Conservation (phyloP, 2,113 vertebrate genomes). For the Amphiprion percula region DNA sequence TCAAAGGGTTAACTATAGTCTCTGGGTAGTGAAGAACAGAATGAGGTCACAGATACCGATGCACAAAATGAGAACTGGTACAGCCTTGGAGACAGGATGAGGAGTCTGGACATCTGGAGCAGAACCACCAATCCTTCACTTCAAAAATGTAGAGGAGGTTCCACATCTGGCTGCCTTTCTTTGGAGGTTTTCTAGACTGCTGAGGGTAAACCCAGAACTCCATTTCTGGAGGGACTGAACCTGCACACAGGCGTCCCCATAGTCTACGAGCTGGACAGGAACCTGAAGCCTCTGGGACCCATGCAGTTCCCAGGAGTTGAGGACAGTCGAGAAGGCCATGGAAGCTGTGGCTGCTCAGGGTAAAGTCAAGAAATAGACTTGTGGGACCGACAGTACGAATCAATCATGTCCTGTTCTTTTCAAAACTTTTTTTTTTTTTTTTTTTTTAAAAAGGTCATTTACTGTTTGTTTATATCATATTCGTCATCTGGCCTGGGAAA, state of each 20-base stretch:
- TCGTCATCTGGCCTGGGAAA: too few species aligned
- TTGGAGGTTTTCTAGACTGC: too few species aligned
- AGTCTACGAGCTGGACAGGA: slow-evolving; percentile 95
- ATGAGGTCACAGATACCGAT: too few species aligned
- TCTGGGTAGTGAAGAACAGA: too few species aligned
- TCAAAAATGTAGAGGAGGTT: too few species aligned
- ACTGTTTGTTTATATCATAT: slow-evolving; percentile 10
- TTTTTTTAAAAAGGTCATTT: slow-evolving; percentile 25
- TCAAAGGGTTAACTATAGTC: too few species aligned
- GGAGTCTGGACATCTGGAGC: too few species aligned
- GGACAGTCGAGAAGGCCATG: slow-evolving; percentile 97
- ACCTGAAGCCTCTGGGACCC: slow-evolving; percentile 95
- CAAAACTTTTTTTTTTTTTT: neutral
- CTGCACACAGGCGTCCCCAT: slow-evolving; percentile 97
- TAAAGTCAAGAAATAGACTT: slow-evolving; percentile 87
- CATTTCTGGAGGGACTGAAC: slow-evolving; percentile 71
- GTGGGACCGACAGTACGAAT: slow-evolving; percentile 12
- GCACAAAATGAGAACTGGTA: too few species aligned
- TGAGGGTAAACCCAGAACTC: too few species aligned
- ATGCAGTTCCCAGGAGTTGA: slow-evolving; percentile 96
- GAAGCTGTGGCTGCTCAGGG: slow-evolving; percentile 98
- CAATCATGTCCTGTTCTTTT: slow-evolving; percentile 42
- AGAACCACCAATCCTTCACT: too few species aligned
- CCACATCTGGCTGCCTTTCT: too few species aligned
- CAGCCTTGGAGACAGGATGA: too few species aligned